These are phyloP conservation scores for Lysandra coridon DNA, from an alignment of 2,888 invertebrate species.

Conservation along the genomic window DNA sequence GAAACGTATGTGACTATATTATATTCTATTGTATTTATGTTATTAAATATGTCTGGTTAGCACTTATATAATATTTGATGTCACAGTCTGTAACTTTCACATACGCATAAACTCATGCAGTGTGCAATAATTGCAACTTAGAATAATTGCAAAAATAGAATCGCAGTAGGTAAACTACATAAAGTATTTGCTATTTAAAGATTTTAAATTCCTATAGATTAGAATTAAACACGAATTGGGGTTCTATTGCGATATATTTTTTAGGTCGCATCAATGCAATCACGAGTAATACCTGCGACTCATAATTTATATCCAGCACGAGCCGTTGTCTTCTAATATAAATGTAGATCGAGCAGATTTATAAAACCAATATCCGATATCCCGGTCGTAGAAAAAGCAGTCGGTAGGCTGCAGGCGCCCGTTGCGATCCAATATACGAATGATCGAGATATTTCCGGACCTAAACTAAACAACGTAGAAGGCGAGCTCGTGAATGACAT, in stretches of 20 bases:
- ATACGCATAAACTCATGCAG: too few relatives aligned
- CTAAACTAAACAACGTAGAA: neutral
- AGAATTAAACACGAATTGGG: too few relatives aligned
- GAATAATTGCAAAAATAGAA: too few relatives aligned
- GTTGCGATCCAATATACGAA: constrained; percentile 4
- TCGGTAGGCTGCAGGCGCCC: neutral
- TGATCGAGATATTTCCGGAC: constrained; percentile 3
- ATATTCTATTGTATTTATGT: too few relatives aligned
- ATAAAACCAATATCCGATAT: constrained; percentile 19
- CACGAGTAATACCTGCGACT: neutral
- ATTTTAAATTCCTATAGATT: too few relatives aligned
- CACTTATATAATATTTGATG: too few relatives aligned
- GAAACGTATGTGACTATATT: too few relatives aligned
- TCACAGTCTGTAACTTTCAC: too few relatives aligned
- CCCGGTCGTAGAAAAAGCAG: neutral
- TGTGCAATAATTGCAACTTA: too few relatives aligned
- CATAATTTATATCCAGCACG: neutral
- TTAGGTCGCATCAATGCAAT: neutral
- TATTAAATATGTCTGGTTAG: too few relatives aligned
- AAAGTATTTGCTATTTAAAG: too few relatives aligned
- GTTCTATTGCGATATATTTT: neutral
- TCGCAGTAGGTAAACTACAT: too few relatives aligned
- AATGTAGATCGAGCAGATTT: constrained; percentile 10
- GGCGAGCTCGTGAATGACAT: neutral
- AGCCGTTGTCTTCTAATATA: neutral